Percentiles rank a stretch among this genome's conserved stretches.
These are phyloP conservation scores for Sebastes reedi DNA, from an alignment of 2,797 vertebrate species.

Conservation along the genomic window DNA sequence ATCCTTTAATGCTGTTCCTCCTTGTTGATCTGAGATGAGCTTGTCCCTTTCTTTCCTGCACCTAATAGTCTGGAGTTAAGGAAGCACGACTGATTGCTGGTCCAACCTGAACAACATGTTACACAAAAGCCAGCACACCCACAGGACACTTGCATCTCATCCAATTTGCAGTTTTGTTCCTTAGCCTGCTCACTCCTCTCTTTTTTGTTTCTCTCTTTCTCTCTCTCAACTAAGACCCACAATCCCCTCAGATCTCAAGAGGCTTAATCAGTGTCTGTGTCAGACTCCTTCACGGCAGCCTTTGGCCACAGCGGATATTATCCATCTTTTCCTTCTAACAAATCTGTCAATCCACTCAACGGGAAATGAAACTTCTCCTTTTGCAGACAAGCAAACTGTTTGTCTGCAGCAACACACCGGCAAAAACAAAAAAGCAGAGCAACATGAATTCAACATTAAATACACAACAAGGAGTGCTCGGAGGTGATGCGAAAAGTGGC, in stretches of 20 bases:
- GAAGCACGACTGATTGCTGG: slow-evolving; percentile 69
- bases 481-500: slow-evolving; percentile 50
- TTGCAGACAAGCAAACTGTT: slow-evolving; percentile 65
- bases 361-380: slow-evolving; percentile 79
- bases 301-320: slow-evolving; percentile 82
- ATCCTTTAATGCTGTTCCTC: slow-evolving; percentile 19
- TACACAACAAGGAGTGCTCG: slow-evolving; percentile 21
- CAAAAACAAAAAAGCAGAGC: slow-evolving; percentile 22
- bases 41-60: slow-evolving; percentile 47
- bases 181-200: slow-evolving; percentile 51
- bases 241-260: slow-evolving; percentile 83
- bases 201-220: slow-evolving; percentile 60
- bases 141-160: slow-evolving; percentile 72
- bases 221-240: slow-evolving; percentile 76
- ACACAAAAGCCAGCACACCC: slow-evolving; percentile 63
- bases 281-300: slow-evolving; percentile 79
- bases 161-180: slow-evolving; percentile 77
- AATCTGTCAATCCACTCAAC: slow-evolving; percentile 81
- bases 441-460: slow-evolving; percentile 61
- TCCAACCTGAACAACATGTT: slow-evolving; percentile 58
- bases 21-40: slow-evolving; percentile 57
- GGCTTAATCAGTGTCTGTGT: slow-evolving; percentile 85
- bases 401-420: slow-evolving; percentile 45
- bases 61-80: slow-evolving; percentile 62
- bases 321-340: slow-evolving; percentile 80